These are phyloP conservation scores for Calidris pugnax DNA, from an alignment of 2,113 vertebrate genomes.

Conservation along the genomic window DNA sequence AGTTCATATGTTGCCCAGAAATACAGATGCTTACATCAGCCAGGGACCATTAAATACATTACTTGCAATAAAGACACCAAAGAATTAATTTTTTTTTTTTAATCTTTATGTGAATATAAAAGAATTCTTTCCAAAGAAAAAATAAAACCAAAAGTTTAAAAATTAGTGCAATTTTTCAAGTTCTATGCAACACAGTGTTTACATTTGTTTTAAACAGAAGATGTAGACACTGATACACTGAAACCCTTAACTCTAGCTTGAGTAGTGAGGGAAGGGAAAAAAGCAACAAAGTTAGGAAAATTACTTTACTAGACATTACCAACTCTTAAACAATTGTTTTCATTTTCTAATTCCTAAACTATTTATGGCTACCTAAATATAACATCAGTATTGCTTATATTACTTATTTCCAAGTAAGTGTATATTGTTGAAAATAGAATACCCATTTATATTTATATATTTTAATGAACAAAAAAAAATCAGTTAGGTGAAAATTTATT, in stretches of 20 bases:
- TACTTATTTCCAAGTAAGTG: conserved; percentile 53
- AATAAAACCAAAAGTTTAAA: conserved; percentile 45
- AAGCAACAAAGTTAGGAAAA: not conserved
- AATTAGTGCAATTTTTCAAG: conserved; percentile 68
- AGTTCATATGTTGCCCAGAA: not conserved
- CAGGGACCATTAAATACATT: not conserved
- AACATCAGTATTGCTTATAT: conserved; percentile 75
- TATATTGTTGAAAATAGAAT: conserved; percentile 70
- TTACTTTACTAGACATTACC: not conserved
- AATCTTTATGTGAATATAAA: conserved; percentile 73
- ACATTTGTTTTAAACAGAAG: conserved; percentile 35
- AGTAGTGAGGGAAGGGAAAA: not conserved
- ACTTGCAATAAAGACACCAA: conserved; percentile 33
- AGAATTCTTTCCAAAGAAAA: conserved; percentile 52
- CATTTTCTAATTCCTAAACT: conserved; percentile 50
- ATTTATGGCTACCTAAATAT: conserved; percentile 70
- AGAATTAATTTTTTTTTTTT: not conserved
- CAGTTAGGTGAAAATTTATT: not conserved
- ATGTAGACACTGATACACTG: not conserved
- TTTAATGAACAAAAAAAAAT: not conserved
- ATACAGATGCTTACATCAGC: fast-evolving
- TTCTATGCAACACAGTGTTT: conserved; percentile 47
- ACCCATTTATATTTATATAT: not conserved
- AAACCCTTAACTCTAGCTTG: not conserved
- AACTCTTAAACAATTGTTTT: not conserved